Conservation (phyloP, 2,797 vertebrate species). For the Takifugu rubripes region DNA sequence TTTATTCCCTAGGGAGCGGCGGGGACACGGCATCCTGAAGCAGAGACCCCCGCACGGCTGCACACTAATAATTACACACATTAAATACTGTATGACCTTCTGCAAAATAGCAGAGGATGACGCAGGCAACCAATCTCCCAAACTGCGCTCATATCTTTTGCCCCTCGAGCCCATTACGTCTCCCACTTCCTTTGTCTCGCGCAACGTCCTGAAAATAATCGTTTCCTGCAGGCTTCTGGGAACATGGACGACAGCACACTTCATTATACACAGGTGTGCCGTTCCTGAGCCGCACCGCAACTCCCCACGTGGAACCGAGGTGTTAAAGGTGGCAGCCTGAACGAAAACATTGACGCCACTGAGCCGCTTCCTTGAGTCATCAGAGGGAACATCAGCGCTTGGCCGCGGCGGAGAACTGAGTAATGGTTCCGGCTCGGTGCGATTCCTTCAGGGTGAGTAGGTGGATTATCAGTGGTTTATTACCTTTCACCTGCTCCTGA, state of each 20-base stretch:
- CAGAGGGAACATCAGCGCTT: slow-evolving; percentile 15
- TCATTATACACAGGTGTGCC: background rate
- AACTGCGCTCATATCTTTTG: slow-evolving; percentile 16
- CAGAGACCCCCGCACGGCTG: slow-evolving; percentile 1
- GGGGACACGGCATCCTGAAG: background rate
- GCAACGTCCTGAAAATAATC: slow-evolving; percentile 16
- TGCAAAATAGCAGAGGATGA: slow-evolving; percentile 29
- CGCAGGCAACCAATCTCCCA: slow-evolving; percentile 6
- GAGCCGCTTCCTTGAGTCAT: slow-evolving; percentile 5
- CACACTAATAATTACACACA: slow-evolving; percentile 60
- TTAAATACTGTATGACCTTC: slow-evolving; percentile 65
- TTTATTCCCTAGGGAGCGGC: slow-evolving; percentile 9
- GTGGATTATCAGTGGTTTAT: background rate
- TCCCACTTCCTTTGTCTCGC: slow-evolving; percentile 1
- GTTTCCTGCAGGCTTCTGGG: background rate
- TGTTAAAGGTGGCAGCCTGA: background rate
- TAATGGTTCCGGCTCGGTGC: slow-evolving; percentile 5
- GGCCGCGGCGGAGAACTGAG: slow-evolving; percentile 9
- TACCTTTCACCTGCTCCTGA: too few species aligned
- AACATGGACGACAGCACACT: background rate
- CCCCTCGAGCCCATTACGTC: background rate
- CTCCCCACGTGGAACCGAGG: background rate
- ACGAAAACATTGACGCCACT: slow-evolving; percentile 7
- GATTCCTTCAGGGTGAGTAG: background rate
- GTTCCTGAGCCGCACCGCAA: background rate